A percentile compares a stretch with the other conserved stretches of the same genome.
phyloP scores from a whole-genome alignment of 1,140 invertebrate species.

The Drosophila pectinifera region DNA sequence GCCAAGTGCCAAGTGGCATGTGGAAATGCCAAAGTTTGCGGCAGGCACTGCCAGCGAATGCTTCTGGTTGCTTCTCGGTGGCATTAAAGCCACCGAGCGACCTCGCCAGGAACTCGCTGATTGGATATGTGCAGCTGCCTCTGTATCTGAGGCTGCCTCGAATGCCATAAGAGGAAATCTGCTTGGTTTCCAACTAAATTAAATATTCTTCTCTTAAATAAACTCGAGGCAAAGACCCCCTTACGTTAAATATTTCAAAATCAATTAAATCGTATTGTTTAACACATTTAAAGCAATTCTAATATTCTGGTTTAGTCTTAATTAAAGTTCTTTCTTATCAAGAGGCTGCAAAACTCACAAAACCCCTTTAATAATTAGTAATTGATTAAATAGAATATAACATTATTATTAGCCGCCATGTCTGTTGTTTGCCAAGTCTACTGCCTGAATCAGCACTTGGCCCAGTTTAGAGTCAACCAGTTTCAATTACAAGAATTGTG shows the following conservation, averaged over 20 bases:
- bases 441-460: background rate
- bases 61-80: conserved; percentile 49
- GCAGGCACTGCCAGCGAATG: conserved; percentile 36
- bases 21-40: conserved; percentile 72
- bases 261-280: too few species aligned
- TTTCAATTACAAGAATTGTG: conserved; percentile 17
- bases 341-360: too few species aligned
- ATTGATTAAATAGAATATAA: background rate
- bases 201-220: background rate
- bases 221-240: too few species aligned
- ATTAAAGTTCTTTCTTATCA: too few species aligned
- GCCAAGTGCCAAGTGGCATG: conserved; percentile 49
- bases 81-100: conserved; percentile 26
- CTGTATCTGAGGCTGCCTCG: conserved; percentile 3
- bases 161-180: background rate
- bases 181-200: background rate
- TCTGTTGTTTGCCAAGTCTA: background rate
- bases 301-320: too few species aligned
- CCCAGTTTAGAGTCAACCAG: conserved; percentile 15
- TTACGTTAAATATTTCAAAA: too few species aligned
- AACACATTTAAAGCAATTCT: background rate
- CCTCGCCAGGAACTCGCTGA: conserved; percentile 38
- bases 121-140: conserved; percentile 26
- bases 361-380: too few species aligned
- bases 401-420: background rate